Evolutionary conservation across 35 echinoderm and acorn worm species (phyloP), one percentile per base, ranked within the genome.

Genomic region (Eucidaris tribuloides): DNA sequence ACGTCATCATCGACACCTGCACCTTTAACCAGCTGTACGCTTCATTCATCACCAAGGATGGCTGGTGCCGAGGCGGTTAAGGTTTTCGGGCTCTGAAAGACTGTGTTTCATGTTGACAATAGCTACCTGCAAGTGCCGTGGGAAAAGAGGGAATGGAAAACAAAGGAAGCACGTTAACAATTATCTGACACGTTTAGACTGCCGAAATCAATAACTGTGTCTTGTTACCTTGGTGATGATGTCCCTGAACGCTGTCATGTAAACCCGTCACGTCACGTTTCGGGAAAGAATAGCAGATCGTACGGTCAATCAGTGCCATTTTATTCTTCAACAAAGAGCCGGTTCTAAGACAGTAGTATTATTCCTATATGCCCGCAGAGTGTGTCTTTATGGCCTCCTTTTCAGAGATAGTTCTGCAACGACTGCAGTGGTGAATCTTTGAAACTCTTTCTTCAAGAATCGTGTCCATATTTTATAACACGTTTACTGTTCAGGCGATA

Each of bases 101-200:
- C 84, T 87, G 84, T 87, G 84, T 58, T 87, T 87, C 84, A 87
- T 87, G 52, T 87, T 87, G 18, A 60, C 84, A n/a, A 87, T 34
- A 74, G 84, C 72, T 55, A 45, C 70, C 84, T 87, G 54, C 39
- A 41, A 35, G 57, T 17, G 57, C 27, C 79, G 79, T 81, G 79
- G 79, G 79, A 81, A 81, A 81, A 81, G 15, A 79, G n/a, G 5
- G 45, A 80, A 9, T 27, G 14, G 72, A 42, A 78, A 6, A 14
- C 14, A 78, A 40, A 2, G 19, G 25, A 78, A 22, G 19, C 66
- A 31, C 2, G 18, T 34, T 27, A 27, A 6, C 28, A 18, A 43
- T 78, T 25, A 14, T 6, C 42, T 18, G 13, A 18, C 38, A 40
- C 28, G 4, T 45, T 45, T 20, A 43, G 48, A 7, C 42, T 6